A percentile compares a stretch with the other conserved stretches of the same genome.
These are phyloP conservation scores for Bettongia penicillata DNA, from an alignment of 2,113 vertebrate species.

Conservation along the genomic window DNA sequence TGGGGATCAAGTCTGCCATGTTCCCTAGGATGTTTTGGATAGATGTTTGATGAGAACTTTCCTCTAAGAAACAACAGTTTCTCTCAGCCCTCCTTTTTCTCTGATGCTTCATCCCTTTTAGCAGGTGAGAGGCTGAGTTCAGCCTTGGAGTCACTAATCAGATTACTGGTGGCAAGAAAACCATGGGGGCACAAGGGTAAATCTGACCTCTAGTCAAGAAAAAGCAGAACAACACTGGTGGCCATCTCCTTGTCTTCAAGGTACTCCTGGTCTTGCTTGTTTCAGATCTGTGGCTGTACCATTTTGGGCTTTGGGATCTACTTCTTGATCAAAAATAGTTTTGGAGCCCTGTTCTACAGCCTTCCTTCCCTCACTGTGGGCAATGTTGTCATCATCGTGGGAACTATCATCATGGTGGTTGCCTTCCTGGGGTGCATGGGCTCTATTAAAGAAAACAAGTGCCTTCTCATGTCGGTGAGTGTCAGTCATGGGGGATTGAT, in stretches of 20 bases:
- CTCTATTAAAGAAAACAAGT: constrained; percentile 92
- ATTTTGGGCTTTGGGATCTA: constrained; percentile 85
- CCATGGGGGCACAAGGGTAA: neutral
- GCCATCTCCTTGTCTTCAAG: neutral
- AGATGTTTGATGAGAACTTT: neutral
- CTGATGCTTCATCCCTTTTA: neutral
- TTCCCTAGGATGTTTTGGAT: neutral
- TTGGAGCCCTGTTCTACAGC: constrained; percentile 78
- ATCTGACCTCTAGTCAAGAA: neutral
- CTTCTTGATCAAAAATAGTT: constrained; percentile 78
- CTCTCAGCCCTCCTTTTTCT: neutral
- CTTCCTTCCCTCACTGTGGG: constrained; percentile 80
- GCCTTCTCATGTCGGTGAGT: constrained; percentile 89
- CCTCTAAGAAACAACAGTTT: neutral
- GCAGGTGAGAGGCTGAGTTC: neutral
- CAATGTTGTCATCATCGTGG: constrained; percentile 85
- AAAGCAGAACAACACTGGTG: neutral
- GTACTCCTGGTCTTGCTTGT: constrained; percentile 28
- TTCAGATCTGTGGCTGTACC: constrained; percentile 86
- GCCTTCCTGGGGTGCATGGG: constrained; percentile 93
- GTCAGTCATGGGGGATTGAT: neutral
- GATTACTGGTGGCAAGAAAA: neutral
- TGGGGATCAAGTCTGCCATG: neutral
- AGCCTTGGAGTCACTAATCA: neutral
- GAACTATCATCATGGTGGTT: constrained; percentile 90